Conservation (phyloP, 2,888 invertebrate genomes). For the Diaprepes abbreviatus region DNA sequence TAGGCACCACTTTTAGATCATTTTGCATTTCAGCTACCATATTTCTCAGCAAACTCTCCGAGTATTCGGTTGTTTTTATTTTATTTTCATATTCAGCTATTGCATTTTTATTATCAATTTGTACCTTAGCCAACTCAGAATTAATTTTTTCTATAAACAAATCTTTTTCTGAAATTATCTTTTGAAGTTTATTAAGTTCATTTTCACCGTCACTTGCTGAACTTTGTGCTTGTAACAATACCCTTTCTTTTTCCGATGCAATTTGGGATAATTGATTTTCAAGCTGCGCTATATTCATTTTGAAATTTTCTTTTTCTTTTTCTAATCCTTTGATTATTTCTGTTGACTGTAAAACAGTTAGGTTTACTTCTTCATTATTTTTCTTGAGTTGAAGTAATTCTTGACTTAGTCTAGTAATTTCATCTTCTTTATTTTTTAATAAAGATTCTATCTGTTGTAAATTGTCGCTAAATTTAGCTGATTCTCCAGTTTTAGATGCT, state of each 20-base stretch:
- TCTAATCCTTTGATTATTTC: conserved; percentile 49
- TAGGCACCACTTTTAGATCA: conserved; percentile 11
- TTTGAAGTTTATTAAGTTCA: conserved; percentile 58
- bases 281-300: conserved; percentile 63
- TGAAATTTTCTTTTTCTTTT: conserved; percentile 62
- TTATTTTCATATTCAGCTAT: conserved; percentile 30
- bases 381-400: conserved; percentile 46
- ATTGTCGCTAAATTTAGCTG: conserved; percentile 21
- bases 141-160: conserved; percentile 52
- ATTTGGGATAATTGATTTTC: conserved; percentile 18
- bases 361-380: conserved; percentile 43
- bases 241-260: conserved; percentile 28
- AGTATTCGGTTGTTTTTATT: conserved; percentile 39
- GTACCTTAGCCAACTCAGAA: conserved; percentile 53
- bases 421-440: conserved; percentile 41
- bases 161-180: conserved; percentile 58
- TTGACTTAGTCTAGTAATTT: conserved; percentile 45
- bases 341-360: conserved; percentile 34
- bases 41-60: conserved; percentile 44
- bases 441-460: conserved; percentile 42
- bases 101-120: conserved; percentile 55
- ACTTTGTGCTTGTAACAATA: conserved; percentile 48
- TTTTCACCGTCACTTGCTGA: conserved; percentile 57
- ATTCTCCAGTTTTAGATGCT: conserved; percentile 35
- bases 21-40: conserved; percentile 40